A percentile compares a stretch with the other conserved stretches of the same genome.
These are phyloP conservation scores for Hypolimnas misippus DNA, from an alignment of 2,888 invertebrate species.

Conservation along the genomic window DNA sequence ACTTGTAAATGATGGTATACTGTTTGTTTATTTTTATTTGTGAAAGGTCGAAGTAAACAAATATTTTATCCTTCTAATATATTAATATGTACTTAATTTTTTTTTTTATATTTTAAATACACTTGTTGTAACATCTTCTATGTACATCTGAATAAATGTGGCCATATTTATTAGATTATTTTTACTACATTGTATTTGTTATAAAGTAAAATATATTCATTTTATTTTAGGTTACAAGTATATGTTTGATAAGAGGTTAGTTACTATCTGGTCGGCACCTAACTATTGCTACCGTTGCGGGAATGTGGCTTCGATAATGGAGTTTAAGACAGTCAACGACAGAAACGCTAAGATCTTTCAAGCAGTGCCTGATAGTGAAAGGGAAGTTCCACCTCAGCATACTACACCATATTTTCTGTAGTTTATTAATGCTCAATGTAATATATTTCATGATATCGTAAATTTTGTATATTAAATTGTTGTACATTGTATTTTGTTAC, in stretches of 20 bases:
- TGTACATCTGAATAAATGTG: too few species aligned
- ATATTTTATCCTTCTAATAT: too few species aligned
- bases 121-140: too few species aligned
- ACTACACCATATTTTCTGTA: constrained; percentile 99
- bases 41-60: too few species aligned
- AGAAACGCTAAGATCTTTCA: constrained; percentile 94
- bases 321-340: constrained; percentile 91
- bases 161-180: too few species aligned
- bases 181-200: too few species aligned
- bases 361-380: constrained; percentile 97
- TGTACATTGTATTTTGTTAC: constrained; percentile 51
- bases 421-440: constrained; percentile 52
- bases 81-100: too few species aligned
- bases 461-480: constrained; percentile 65
- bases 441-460: constrained; percentile 38
- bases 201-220: not conserved
- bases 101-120: too few species aligned
- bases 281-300: constrained; percentile 99
- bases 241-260: constrained; percentile 98
- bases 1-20: constrained; percentile 98
- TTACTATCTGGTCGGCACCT: constrained; percentile 99
- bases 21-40: not conserved
- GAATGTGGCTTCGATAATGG: constrained; percentile 98
- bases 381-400: constrained; percentile 96
- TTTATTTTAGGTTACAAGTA: constrained; percentile 93